Conservation (phyloP, 2,888 invertebrate genomes). For the Lacanobia oleracea region DNA sequence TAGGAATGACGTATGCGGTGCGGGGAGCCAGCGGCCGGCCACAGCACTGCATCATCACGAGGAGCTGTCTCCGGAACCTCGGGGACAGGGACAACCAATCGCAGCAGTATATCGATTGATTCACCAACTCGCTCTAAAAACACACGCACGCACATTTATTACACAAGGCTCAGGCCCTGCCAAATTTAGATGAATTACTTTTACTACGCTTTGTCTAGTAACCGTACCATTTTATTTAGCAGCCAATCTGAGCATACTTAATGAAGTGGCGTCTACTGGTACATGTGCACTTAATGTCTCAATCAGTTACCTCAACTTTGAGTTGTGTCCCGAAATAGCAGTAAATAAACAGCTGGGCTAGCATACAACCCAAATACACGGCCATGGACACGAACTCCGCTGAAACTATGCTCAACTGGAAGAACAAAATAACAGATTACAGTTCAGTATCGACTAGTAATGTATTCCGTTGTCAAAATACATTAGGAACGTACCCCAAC, state of each 20-base stretch:
- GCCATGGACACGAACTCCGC: slow-evolving; percentile 81
- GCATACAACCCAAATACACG: slow-evolving; percentile 81
- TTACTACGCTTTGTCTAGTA: slow-evolving; percentile 32
- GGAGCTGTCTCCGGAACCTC: slow-evolving; percentile 76
- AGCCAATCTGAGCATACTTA: slow-evolving; percentile 9
- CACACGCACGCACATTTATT: slow-evolving; percentile 13
- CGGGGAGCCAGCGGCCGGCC: slow-evolving; percentile 73
- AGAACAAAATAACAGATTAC: slow-evolving; percentile 51
- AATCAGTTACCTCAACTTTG: slow-evolving; percentile 76
- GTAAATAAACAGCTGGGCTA: slow-evolving; percentile 83
- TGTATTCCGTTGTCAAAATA: neutral
- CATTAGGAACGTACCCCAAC: slow-evolving; percentile 75
- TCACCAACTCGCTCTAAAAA: slow-evolving; percentile 80
- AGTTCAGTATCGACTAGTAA: neutral
- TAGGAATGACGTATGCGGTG: slow-evolving; percentile 81
- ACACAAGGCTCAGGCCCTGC: slow-evolving; percentile 18
- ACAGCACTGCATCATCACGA: slow-evolving; percentile 79
- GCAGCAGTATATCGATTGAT: slow-evolving; percentile 77
- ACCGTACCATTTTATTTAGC: slow-evolving; percentile 12
- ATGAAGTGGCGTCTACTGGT: slow-evolving; percentile 32
- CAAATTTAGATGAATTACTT: slow-evolving; percentile 48
- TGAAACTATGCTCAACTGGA: slow-evolving; percentile 79
- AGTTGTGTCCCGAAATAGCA: slow-evolving; percentile 85
- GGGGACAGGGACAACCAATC: slow-evolving; percentile 79
- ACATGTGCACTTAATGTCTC: slow-evolving; percentile 32